Percentiles rank a stretch among this genome's conserved stretches.
These are phyloP conservation scores for Cartodere bifasciata DNA, from an alignment of 2,888 invertebrate species.

Conservation along the genomic window DNA sequence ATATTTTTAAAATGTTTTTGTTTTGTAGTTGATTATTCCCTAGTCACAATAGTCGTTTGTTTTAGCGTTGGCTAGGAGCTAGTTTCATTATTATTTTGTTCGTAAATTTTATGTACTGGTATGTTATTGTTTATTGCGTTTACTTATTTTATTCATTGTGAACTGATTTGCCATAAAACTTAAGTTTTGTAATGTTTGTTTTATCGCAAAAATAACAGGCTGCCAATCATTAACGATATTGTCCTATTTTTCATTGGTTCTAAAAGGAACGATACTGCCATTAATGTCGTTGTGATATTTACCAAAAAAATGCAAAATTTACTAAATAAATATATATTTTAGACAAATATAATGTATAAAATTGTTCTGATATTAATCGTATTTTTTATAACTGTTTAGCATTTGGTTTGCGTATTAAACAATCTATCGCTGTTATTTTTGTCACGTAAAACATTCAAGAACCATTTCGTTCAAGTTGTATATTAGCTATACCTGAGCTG, in stretches of 20 bases:
- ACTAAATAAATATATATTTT: no score
- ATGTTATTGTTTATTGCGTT: conserved; percentile 26
- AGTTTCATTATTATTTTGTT: conserved; percentile 21
- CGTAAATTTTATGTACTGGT: conserved; percentile 25
- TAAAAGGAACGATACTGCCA: no score
- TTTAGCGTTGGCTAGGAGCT: conserved; percentile 33
- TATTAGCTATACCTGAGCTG: conserved; percentile 28
- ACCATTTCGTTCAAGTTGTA: conserved; percentile 23
- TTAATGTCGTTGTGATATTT: no score
- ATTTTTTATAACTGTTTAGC: no score
- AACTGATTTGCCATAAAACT: conserved; percentile 12
- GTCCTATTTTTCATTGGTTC: no score
- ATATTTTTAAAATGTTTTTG: conserved; percentile 22
- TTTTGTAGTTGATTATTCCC: conserved; percentile 28
- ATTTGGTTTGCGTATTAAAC: conserved; percentile 1
- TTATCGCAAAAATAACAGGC: conserved; percentile 13
- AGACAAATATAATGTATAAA: no score
- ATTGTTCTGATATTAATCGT: no score
- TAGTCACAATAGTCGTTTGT: conserved; percentile 35
- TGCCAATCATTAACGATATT: no score
- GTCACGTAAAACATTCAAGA: conserved; percentile 11
- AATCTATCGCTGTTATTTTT: conserved; percentile 13
- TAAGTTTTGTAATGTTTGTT: conserved; percentile 11
- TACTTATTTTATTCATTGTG: conserved; percentile 12
- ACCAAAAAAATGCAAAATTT: no score